Base-by-base conservation (phyloP, 1,140 invertebrate species). In the Drosophila sechellia region DNA sequence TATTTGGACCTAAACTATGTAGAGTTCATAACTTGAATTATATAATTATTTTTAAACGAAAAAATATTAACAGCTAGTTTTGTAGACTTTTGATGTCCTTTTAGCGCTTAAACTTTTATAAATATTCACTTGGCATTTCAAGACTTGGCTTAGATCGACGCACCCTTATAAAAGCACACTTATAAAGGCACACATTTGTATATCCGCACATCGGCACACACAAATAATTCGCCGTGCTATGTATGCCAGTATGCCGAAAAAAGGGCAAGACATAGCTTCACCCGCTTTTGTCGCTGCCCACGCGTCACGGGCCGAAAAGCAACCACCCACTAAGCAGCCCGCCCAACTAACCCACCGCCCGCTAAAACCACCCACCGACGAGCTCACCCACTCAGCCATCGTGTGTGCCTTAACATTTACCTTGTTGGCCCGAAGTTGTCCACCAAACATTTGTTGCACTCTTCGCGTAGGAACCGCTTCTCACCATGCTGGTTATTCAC, bases 371-470 rank as follows among this genome's bases (percentile, higher is more conserved):
- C 59, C 35, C 49, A 45, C 20, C 20, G 27, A 46, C 35, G 45
- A 20, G 10, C 20, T 11, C 48, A 17, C 20, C 27, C 37, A 49
- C 31, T 53, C 60, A 31, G 10, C 48, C 46, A 48, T n/a, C 46
- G 54, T 40, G 61, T 48, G 20, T 45, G 78, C 63, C 80, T 39
- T 71, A 79, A 79, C 71, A 15, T 54, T 76, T 69, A 83, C 74
- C 74, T 74, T 46, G 65, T 77, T 81, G 73, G 48, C 69, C 58
- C 57, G 58, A 54, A 53, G 50, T 45, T 65, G 58, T 22, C 50
- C 39, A 35, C 39, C 50, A 77, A 64, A 80, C 81, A 85, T 85
- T 85, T 85, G 81, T 85, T 85, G 81, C 81, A 85, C 81, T 85
- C 77, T 65, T 43, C 34, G 66, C 25, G 27, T n/a, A 50, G 42